A percentile compares a stretch with the other conserved stretches of the same genome.
Evolutionary conservation across 1,140 invertebrate genomes (phyloP).

Genomic region (Drosophila ohnishii): DNA sequence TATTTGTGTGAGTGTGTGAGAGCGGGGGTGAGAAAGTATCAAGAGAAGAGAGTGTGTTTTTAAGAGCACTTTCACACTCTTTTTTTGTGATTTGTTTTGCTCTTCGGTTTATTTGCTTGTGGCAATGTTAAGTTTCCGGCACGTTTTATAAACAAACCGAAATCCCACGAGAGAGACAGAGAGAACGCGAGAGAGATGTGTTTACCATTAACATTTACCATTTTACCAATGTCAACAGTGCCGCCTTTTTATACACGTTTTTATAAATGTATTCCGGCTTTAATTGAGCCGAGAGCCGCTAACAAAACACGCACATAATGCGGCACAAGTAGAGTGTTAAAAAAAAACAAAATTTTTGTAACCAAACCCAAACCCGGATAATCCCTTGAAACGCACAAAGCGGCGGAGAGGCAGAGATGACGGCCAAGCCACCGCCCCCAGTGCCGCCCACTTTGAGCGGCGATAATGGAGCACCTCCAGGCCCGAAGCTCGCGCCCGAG

Average conservation of each 20-base stretch:
- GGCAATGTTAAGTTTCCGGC: slow-evolving; percentile 73
- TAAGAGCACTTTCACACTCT: slow-evolving; percentile 25
- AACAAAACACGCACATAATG: slow-evolving; percentile 38
- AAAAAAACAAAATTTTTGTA: not conserved
- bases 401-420: slow-evolving; percentile 41
- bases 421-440: slow-evolving; percentile 71
- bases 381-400: slow-evolving; percentile 51
- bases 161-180: slow-evolving; percentile 19
- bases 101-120: slow-evolving; percentile 57
- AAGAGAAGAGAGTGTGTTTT: not conserved
- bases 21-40: slow-evolving; percentile 1
- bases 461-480: slow-evolving; percentile 25
- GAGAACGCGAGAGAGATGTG: slow-evolving; percentile 8
- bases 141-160: slow-evolving; percentile 79
- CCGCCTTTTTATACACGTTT: slow-evolving; percentile 45
- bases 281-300: slow-evolving; percentile 42
- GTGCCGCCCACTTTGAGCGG: slow-evolving; percentile 53
- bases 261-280: slow-evolving; percentile 20
- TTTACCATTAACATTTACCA: slow-evolving; percentile 59
- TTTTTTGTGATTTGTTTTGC: slow-evolving; percentile 32
- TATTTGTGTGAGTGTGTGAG: not conserved
- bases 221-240: slow-evolving; percentile 70
- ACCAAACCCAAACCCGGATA: slow-evolving; percentile 20
- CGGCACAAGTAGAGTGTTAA: slow-evolving; percentile 52
- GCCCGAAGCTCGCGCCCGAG: slow-evolving; percentile 75